Conservation (phyloP, 2,888 invertebrate species). For the Dastarcus helophoroides region DNA sequence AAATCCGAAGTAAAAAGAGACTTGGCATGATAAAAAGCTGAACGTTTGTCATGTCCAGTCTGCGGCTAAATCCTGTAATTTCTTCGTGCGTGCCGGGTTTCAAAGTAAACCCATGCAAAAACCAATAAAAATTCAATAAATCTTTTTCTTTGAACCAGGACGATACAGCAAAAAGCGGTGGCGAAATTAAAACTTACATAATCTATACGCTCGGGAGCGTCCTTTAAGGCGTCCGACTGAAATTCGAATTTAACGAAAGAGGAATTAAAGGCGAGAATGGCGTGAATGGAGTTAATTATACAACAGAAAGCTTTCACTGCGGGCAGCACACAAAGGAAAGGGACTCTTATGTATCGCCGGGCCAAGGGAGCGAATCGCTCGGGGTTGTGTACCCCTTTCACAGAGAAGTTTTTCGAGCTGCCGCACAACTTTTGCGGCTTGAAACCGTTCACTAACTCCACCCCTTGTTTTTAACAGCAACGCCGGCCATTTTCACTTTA, state of each 20-base stretch:
- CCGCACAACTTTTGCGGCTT: slow-evolving; percentile 39
- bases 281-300: slow-evolving; percentile 36
- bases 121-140: slow-evolving; percentile 26
- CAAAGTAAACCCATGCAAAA: no score
- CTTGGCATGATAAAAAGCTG: no score
- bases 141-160: slow-evolving; percentile 23
- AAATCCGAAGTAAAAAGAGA: no score
- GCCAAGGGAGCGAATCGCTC: slow-evolving; percentile 29
- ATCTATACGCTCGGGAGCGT: slow-evolving; percentile 30
- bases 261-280: slow-evolving; percentile 31
- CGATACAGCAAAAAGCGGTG: slow-evolving; percentile 14
- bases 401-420: slow-evolving; percentile 37
- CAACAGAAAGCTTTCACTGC: slow-evolving; percentile 32
- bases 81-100: no score
- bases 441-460: slow-evolving; percentile 33
- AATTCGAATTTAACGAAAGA: slow-evolving; percentile 28
- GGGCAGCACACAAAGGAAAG: slow-evolving; percentile 26
- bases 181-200: slow-evolving; percentile 27
- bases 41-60: no score
- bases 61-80: no score
- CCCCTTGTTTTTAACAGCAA: slow-evolving; percentile 36
- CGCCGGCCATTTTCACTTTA: slow-evolving; percentile 38
- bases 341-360: slow-evolving; percentile 24
- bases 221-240: slow-evolving; percentile 27
- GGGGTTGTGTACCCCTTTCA: slow-evolving; percentile 23